Evolutionary conservation across 37 sponge, comb jelly and placozoan species (phyloP), one percentile per base, ranked within the genome.

Genomic region (Aplysina aerophoba): DNA sequence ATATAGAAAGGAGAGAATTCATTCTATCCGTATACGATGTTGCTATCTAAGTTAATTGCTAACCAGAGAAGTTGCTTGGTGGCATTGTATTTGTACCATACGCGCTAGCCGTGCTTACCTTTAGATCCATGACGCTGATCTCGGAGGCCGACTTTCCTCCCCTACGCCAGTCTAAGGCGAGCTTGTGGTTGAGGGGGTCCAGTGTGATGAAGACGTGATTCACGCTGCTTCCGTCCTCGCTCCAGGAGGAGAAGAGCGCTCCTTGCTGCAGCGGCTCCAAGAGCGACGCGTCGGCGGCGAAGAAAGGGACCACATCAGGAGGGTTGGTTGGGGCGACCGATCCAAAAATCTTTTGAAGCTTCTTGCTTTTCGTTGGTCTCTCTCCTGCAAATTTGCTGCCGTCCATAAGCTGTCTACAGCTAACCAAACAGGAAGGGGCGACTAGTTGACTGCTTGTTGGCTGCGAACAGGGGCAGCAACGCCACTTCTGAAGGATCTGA

Each of bases 171-270:
- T 75, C 78, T 54, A 75, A 11, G 24, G 78, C 38, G 54, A 75
- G 17, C 25, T 40, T 36, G 54, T 75, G 78, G 25, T 75, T 75
- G 17, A 75, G 25, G 21, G 44, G 78, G 25, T 75, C 78, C 78
- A 75, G 54, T 0, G 41, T 75, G 15, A 75, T 40, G 78, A 75
- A 75, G 24, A 75, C 54, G 50, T 75, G 78, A 19, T 40, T 25
- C 44, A 75, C 38, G 20, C 20, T 53, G 22, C n/a, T 36, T 31
- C 78, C 37, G 21, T 75, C 78, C 25, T 41, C 53, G 17, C 38
- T n/a, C 78, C 78, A 75, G 2, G 53, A 19, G 25, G 78, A 41
- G 15, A 75, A 75, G 38, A 75, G 78, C 54, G 78, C 78, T 40
- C 78, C 78, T 24, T 75, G 38, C 22, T 75, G 78, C 25, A 75